These are phyloP conservation scores for Apis dorsata DNA, from an alignment of 1,140 invertebrate species.

Conservation along the genomic window DNA sequence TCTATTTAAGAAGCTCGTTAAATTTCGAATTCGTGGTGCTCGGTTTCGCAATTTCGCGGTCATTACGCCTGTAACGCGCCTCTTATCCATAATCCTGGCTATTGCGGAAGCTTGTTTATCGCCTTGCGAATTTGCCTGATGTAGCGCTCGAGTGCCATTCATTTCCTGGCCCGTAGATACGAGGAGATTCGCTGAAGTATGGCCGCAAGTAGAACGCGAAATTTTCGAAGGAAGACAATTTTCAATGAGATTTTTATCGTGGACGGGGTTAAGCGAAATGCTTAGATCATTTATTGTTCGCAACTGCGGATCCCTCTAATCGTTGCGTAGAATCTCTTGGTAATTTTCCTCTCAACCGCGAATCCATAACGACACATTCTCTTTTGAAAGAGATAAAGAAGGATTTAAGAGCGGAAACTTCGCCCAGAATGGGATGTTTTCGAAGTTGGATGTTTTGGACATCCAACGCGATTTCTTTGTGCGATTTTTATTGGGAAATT, in stretches of 20 bases:
- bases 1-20: conserved; percentile 33
- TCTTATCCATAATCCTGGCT: conserved; percentile 28
- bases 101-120: conserved; percentile 46
- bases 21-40: conserved; percentile 34
- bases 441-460: background rate
- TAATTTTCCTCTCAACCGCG: background rate
- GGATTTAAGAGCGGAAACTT: background rate
- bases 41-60: conserved; percentile 39
- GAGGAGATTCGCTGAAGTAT: background rate
- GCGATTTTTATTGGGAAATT: background rate
- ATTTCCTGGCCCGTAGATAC: conserved; percentile 1
- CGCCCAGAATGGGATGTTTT: background rate
- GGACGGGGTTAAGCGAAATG: background rate
- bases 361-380: background rate
- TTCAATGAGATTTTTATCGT: background rate
- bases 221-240: background rate
- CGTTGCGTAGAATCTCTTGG: background rate
- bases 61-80: conserved; percentile 28
- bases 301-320: background rate
- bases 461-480: background rate
- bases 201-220: background rate
- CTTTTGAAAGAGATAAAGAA: background rate
- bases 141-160: conserved; percentile 24
- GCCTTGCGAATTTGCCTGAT: conserved; percentile 19
- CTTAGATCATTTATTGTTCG: background rate